These are phyloP conservation scores for Euschistus heros DNA, from an alignment of 1,140 invertebrate genomes.

Conservation along the genomic window DNA sequence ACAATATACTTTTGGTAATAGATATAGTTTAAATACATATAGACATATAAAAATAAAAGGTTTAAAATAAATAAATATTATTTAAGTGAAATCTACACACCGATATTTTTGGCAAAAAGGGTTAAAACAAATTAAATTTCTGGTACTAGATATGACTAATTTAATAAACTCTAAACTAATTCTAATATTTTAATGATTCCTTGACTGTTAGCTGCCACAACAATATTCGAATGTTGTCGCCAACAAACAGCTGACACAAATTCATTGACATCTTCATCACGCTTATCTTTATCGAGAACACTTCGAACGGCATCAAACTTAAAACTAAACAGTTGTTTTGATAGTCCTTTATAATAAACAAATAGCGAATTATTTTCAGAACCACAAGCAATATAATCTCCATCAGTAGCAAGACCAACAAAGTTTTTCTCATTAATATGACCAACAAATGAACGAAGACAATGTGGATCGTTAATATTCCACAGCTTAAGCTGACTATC, in stretches of 20 bases:
- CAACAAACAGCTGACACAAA: slow-evolving; percentile 95
- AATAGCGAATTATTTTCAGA: slow-evolving; percentile 93
- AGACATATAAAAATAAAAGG: slow-evolving; percentile 11
- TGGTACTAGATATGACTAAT: not conserved
- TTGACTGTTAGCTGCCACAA: slow-evolving; percentile 92
- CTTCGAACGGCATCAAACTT: slow-evolving; percentile 78
- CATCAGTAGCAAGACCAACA: slow-evolving; percentile 90
- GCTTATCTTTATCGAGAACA: slow-evolving; percentile 67
- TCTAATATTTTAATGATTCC: slow-evolving; percentile 83
- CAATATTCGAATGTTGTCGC: slow-evolving; percentile 73
- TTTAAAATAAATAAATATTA: slow-evolving; percentile 11
- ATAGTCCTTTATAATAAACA: slow-evolving; percentile 85
- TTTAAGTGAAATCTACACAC: slow-evolving; percentile 1
- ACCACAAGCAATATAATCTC: slow-evolving; percentile 88
- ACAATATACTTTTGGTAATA: too few species aligned
- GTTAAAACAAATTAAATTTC: not conserved
- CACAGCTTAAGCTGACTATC: slow-evolving; percentile 91
- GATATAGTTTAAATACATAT: too few species aligned
- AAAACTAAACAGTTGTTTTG: slow-evolving; percentile 76
- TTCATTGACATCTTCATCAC: slow-evolving; percentile 78
- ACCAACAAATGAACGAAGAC: slow-evolving; percentile 78
- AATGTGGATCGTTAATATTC: slow-evolving; percentile 72
- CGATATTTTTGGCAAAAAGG: slow-evolving; percentile 1
- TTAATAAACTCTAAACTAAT: slow-evolving; percentile 44
- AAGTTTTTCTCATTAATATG: slow-evolving; percentile 97